Base-by-base conservation (phyloP, 2,888 invertebrate species). In the Athrips mouffetella region DNA sequence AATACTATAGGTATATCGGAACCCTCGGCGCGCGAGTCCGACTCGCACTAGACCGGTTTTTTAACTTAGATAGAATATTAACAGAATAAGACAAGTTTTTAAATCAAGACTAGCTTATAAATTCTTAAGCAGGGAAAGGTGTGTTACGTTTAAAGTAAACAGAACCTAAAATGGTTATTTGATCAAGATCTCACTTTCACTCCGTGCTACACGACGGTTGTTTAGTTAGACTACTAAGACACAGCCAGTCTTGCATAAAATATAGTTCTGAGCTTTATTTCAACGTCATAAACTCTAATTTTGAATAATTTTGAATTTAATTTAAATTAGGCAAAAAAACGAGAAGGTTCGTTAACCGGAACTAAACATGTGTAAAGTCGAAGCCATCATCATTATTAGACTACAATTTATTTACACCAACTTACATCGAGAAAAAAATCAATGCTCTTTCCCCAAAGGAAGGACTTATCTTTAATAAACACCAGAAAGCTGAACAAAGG, bases 121-220 rank as follows among this genome's bases (percentile, higher is more conserved):
- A n/a, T n/a, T n/a, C n/a, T 4, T 6, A 33, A 13, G 13, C 15
- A 13, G 16, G 33, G 33, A 33, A 33, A 33, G 33, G 15, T 7
- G 16, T 16, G 16, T 15, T 13, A 13, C 4, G 31, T 13, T n/a
- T n/a, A n/a, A 33, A 5, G 1, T 3, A 8, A 15, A 33, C 16
- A 21, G n/a, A 20, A 27, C 16, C 45, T 27, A 25, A 27, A 46
- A 37, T 39, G 35, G 39, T 16, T 20, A 42, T 48, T 48, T 27
- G 37, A 29, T 42, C 40, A 47, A 41, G 18, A 37, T 46, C 25
- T 37, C 20, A 39, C 52, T 52, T 50, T 52, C 47, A 47, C 52
- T 52, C 41, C 35, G 1, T 39, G 50, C 52, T 52, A 48, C 30
- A 30, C 20, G 30, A 11, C n/a, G 21, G 7, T 8, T 18, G 15